Evolutionary conservation across 2,888 invertebrate genomes (phyloP), one percentile per base, ranked within the genome.

Genomic region (Anoncus sp.): DNA sequence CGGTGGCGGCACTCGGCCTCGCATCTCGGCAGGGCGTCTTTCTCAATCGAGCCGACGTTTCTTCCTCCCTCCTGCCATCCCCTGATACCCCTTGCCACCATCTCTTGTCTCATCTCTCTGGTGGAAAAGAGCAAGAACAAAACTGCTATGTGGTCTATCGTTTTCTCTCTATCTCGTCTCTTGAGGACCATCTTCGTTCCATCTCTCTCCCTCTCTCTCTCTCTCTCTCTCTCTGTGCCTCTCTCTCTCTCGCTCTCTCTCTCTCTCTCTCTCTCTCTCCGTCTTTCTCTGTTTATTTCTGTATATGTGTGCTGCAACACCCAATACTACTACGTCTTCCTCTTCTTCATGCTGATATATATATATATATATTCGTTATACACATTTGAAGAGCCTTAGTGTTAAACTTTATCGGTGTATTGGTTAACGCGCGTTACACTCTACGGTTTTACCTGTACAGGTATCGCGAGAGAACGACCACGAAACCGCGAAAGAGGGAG

Each of bases 11-110:
- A 80, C 81, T 83, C 81, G 82, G 81, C 80, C 84, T 82, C 82
- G 81, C 79, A 79, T 82, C 79, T 82, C 84, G 63, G 76, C 83
- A 79, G 83, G 80, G 82, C 81, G 84, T 83, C 85, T 83, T 83
- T 83, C 85, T 86, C 85, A 83, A 85, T 85, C 83, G 78, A 75
- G 63, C 81, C 79, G 80, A 79, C 84, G 70, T 75, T 77, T 67
- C 76, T 43, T 59, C 47, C 62, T 20, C 70, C 73, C 66, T 40
- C 24, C 35, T 35, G 22, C n/a, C 65, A 16, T 4, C 24, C 47
- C 55, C 43, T 31, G 18, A 27, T 20, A 70, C 74, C 35, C 55
- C 75, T 66, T 24, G 60, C 35, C 45, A 14, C n/a, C n/a, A 62
- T 53, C 45, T 49, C 49, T 27, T 45, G n/a, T 22, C 65, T 31